Conservation (phyloP, 2,888 invertebrate genomes). For the Harpagoxenus sublaevis region DNA sequence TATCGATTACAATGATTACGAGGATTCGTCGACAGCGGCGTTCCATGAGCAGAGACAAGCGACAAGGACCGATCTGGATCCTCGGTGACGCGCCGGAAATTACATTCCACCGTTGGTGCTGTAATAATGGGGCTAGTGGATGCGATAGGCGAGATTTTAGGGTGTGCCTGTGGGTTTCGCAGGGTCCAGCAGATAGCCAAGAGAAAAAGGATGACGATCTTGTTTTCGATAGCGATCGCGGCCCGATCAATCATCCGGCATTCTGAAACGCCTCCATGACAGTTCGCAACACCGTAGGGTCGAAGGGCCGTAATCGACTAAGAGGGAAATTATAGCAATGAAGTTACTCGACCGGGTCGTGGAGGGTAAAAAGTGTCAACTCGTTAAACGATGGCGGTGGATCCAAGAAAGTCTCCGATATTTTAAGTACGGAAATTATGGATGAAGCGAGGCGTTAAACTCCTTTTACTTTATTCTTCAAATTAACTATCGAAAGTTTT, state of each 20-base stretch:
- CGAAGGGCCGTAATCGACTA: conserved; percentile 31
- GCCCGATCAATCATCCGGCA: conserved; percentile 70
- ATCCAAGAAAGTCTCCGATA: conserved; percentile 21
- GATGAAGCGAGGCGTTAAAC: not conserved
- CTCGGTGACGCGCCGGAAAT: conserved; percentile 83
- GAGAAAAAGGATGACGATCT: conserved; percentile 67
- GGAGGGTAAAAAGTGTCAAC: conserved; percentile 38
- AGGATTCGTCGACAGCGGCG: conserved; percentile 41
- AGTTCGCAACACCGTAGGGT: conserved; percentile 49
- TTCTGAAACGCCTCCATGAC: conserved; percentile 53
- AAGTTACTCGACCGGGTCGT: conserved; percentile 33
- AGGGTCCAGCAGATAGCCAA: conserved; percentile 52
- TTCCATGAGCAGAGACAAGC: conserved; percentile 56
- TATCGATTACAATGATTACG: conserved; percentile 55
- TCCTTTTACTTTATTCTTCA: conserved; percentile 19
- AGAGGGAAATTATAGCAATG: conserved; percentile 46
- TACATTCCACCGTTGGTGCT: conserved; percentile 83
- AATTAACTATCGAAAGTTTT: conserved; percentile 23
- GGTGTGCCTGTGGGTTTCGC: conserved; percentile 64
- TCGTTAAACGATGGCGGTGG: conserved; percentile 29
- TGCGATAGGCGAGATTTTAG: conserved; percentile 72
- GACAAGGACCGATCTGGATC: conserved; percentile 72
- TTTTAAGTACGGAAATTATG: conserved; percentile 21
- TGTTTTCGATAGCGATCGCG: conserved; percentile 73
- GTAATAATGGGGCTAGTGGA: conserved; percentile 78